Conservation (phyloP, 92 coral and sea anemone species). For the Chrysogorgia sp. region DNA sequence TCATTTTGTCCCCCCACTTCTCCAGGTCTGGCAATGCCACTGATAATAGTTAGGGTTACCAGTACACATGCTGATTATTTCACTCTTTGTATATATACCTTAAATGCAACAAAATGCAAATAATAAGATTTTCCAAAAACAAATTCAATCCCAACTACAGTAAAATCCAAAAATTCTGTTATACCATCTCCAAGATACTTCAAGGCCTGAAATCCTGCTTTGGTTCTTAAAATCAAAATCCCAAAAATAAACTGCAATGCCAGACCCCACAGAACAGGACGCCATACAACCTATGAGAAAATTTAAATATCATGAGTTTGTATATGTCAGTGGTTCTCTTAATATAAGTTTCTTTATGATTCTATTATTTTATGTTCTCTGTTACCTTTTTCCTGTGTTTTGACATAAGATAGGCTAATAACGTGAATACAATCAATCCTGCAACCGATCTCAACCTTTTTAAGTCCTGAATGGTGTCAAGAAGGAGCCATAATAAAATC, state of each 20-base stretch:
- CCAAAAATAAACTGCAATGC: constrained; percentile 92
- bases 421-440: constrained; percentile 9
- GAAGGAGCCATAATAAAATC: constrained; percentile 16
- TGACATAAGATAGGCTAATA: constrained; percentile 22
- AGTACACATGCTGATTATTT: no score
- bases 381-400: constrained; percentile 23
- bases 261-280: constrained; percentile 94
- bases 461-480: constrained; percentile 26
- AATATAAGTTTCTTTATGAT: not conserved
- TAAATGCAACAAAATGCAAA: constrained; percentile 84
- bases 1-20: no score
- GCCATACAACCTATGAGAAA: constrained; percentile 77
- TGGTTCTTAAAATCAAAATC: constrained; percentile 80
- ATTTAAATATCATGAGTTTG: not conserved
- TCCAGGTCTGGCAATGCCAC: no score
- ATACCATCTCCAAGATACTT: constrained; percentile 77
- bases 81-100: no score
- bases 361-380: no score
- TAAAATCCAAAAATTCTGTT: constrained; percentile 74
- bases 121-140: constrained; percentile 72
- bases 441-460: constrained; percentile 24
- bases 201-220: constrained; percentile 69
- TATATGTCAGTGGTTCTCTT: not conserved
- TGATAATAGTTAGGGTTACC: no score
- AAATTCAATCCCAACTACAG: constrained; percentile 75